Percentiles rank a stretch among this genome's conserved stretches.
These are phyloP conservation scores for Fulmarus glacialis DNA, from an alignment of 2,113 vertebrate genomes.

Conservation along the genomic window DNA sequence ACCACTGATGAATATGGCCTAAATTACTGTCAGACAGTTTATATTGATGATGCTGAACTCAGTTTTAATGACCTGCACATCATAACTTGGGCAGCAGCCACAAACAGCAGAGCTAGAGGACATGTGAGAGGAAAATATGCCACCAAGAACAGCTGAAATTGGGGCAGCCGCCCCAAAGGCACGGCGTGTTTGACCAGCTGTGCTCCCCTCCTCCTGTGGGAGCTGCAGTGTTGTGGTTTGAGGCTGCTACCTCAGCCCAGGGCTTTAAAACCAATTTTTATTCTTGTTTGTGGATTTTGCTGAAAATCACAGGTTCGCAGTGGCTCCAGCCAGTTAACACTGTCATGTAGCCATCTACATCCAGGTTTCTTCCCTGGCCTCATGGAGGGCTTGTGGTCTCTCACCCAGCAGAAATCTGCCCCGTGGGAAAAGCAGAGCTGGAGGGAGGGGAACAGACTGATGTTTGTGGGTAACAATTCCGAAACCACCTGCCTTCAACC, in stretches of 20 bases:
- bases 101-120: background rate
- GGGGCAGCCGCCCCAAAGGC: fast-evolving
- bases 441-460: background rate
- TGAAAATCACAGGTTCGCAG: background rate
- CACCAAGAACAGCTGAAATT: background rate
- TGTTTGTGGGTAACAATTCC: background rate
- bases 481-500: background rate
- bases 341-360: background rate
- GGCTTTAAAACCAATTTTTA: background rate
- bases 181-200: background rate
- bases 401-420: background rate
- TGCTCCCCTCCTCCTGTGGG: background rate
- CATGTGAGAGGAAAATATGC: background rate
- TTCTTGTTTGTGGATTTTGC: background rate
- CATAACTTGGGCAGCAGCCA: background rate
- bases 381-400: background rate
- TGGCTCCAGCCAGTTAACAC: background rate
- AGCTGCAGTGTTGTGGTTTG: background rate
- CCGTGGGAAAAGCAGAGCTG: background rate
- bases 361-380: background rate
- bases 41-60: background rate
- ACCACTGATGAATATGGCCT: background rate
- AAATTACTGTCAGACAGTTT: background rate
- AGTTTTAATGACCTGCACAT: background rate
- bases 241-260: background rate